Evolutionary conservation across 2,113 vertebrate species (phyloP), one percentile per base, ranked within the genome.

Genomic region (Periophthalmodon schlosseri): DNA sequence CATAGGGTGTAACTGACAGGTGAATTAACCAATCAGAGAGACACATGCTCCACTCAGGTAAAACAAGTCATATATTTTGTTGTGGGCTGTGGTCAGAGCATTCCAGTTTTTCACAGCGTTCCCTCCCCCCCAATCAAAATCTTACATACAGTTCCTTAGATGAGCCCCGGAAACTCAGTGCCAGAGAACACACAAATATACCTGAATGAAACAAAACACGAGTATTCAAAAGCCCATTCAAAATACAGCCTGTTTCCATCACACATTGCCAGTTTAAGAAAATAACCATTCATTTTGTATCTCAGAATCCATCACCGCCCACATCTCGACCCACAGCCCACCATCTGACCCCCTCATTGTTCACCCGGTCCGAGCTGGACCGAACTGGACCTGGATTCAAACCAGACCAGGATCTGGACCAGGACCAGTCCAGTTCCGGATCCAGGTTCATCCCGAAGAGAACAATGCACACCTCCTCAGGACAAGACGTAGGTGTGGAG

Each of bases 401-500:
- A 61, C 24, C 24, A 63, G 28, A 33, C 2, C 24, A 34, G 15
- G 14, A 34, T 8, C 23, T 18, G 28, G 60, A 63, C 28, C 24
- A 2, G 28, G 60, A 56, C n/a, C 52, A 56, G 52, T n/a, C 8
- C 6, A 56, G 20, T 10, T 6, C 49, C 8, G 52, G 52, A n/a
- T n/a, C 60, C 24, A 63, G 15, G 28, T 34, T 18, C 60, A 15
- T 14, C 24, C 15, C 24, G 5, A 15, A 15, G 33, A 63, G 60
- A 63, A 34, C 52, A 56, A 56, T 56, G 52, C n/a, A 28, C 60
- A 34, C 60, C 60, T 63, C 60, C 60, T 34, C 28, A 33, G 50
- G 20, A n/a, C 52, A 34, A 34, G 60, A 63, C 60, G 60, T 33
- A 63, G 60, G 60, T 34, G 52, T 63, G 60, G 28, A 60, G 58